A percentile compares a stretch with the other conserved stretches of the same genome.
Conservation (phyloP, 2,797 vertebrate species). For the Acanthiza pusilla region DNA sequence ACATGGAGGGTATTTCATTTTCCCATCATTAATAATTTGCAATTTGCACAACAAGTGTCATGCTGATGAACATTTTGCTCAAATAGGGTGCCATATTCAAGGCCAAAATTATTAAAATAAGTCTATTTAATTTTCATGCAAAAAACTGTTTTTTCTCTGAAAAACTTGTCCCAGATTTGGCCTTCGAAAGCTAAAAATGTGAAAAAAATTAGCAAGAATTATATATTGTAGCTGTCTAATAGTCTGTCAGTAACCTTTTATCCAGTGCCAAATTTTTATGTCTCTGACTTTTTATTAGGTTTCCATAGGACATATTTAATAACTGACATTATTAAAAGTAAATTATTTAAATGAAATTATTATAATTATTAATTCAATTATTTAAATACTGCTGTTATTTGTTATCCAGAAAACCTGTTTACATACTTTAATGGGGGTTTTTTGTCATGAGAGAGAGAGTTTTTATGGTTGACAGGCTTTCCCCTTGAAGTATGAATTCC, state of each 20-base stretch:
- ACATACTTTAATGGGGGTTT: fast-evolving
- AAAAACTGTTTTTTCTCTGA: fast-evolving
- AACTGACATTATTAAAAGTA: neutral
- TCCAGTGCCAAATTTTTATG: neutral
- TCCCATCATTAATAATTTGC: neutral
- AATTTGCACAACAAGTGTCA: neutral
- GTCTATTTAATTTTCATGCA: neutral
- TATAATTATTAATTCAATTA: neutral
- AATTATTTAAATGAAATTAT: neutral
- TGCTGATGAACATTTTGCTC: neutral
- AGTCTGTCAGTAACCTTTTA: neutral
- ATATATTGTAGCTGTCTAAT: neutral
- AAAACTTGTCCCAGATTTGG: neutral
- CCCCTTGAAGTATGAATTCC: neutral
- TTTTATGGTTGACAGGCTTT: neutral
- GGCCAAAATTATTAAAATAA: neutral
- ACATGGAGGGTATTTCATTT: fast-evolving
- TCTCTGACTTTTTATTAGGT: neutral
- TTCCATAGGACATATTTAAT: neutral
- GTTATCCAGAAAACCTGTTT: neutral
- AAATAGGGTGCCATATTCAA: neutral
- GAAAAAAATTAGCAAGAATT: neutral
- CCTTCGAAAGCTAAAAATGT: neutral
- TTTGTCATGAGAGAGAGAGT: fast-evolving
- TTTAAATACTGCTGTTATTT: neutral